A percentile compares a stretch with the other conserved stretches of the same genome.
Evolutionary conservation across 2,888 invertebrate species (phyloP).

Genomic region (Netelia inedita): DNA sequence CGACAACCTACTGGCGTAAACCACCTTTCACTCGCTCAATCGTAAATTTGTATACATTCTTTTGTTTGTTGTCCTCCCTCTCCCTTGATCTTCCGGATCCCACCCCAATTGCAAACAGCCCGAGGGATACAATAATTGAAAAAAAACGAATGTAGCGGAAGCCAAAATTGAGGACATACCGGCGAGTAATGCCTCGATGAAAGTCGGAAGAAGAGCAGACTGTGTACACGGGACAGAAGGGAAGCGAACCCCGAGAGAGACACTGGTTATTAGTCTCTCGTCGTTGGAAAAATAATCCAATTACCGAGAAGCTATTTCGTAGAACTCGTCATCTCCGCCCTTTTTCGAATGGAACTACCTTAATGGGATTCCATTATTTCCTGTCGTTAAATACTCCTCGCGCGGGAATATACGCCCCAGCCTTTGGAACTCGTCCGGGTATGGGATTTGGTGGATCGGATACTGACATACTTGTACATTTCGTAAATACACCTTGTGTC

Average conservation of each 20-base stretch:
- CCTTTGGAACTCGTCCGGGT: not conserved
- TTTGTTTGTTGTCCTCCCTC: not conserved
- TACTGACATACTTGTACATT: not conserved
- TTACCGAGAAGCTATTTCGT: constrained; percentile 70
- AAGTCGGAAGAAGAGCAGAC: not conserved
- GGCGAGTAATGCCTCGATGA: not conserved
- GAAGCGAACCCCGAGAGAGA: constrained; percentile 3
- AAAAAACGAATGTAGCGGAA: not conserved
- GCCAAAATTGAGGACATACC: not conserved
- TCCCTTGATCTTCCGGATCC: not conserved
- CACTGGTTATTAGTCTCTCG: constrained; percentile 27
- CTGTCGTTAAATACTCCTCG: constrained; percentile 72
- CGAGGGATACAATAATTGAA: not conserved
- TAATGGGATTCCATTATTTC: constrained; percentile 71
- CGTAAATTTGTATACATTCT: too few relatives aligned
- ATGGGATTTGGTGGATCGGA: not conserved
- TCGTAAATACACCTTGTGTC: not conserved
- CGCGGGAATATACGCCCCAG: constrained; percentile 8
- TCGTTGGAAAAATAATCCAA: constrained; percentile 75
- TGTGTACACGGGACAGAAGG: constrained; percentile 2
- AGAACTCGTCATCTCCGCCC: constrained; percentile 55
- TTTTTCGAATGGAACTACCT: constrained; percentile 57
- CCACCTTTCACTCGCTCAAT: too few relatives aligned
- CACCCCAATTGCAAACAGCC: not conserved
- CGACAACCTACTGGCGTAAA: too few relatives aligned